Percentiles rank a stretch among this genome's conserved stretches.
Evolutionary conservation across 37 sponge, comb jelly and placozoan species (phyloP).

Genomic region (Sycon ciliatum): DNA sequence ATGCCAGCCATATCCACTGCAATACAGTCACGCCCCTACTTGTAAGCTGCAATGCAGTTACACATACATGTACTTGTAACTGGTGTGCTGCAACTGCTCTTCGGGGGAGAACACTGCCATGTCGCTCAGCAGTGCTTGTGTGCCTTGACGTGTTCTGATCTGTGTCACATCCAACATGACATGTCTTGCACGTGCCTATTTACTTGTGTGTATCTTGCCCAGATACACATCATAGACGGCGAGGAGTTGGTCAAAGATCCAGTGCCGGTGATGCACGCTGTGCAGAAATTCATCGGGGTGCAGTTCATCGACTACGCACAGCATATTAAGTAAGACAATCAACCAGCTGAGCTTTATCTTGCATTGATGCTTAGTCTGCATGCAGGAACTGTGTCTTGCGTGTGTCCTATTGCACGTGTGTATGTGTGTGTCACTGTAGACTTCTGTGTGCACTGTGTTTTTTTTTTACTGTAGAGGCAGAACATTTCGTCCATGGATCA

Average conservation of each 20-base stretch:
- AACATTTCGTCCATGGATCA: no score
- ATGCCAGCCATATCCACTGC: no score
- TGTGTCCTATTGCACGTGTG: no score
- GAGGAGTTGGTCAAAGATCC: slow-evolving; percentile 37
- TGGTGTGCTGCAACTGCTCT: no score
- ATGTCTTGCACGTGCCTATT: neutral
- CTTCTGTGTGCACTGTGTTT: no score
- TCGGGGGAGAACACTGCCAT: neutral
- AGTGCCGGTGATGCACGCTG: slow-evolving; percentile 23
- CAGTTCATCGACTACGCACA: slow-evolving; percentile 22
- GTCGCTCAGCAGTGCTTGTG: neutral
- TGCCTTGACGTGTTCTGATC: neutral
- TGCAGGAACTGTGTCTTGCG: no score
- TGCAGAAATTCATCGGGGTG: slow-evolving; percentile 39
- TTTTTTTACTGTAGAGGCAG: no score
- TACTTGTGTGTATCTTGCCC: neutral
- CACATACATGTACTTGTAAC: neutral
- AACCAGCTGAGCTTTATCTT: no score
- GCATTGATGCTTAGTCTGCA: no score
- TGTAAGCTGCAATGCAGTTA: neutral
- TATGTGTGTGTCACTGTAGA: no score
- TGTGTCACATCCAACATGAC: neutral
- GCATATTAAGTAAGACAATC: slow-evolving; percentile 29
- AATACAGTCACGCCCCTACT: no score
- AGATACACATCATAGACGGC: slow-evolving; percentile 62